Evolutionary conservation across 53 echinoderm and acorn worm genomes (phyloP).

Genomic region (Crossaster papposus): DNA sequence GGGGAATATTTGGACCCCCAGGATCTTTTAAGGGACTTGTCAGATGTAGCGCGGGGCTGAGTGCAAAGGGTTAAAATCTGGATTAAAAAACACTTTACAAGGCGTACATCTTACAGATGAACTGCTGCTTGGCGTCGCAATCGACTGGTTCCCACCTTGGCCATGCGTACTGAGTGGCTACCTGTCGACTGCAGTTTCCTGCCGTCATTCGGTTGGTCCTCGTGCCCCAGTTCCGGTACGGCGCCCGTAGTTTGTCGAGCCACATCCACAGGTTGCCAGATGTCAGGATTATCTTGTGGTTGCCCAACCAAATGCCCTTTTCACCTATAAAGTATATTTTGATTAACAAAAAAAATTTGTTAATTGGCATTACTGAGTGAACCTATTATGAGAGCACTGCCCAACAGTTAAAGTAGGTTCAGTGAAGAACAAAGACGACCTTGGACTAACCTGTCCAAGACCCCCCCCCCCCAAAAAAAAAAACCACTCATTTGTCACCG

Average conservation of each 20-base stretch:
- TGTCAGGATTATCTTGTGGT: constrained; percentile 51
- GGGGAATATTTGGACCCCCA: no score
- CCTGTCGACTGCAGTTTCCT: constrained; percentile 24
- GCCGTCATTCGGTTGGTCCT: neutral
- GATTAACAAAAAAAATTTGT: no score
- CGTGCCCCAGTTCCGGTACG: constrained; percentile 46
- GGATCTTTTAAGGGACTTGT: no score
- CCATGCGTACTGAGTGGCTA: constrained; percentile 20
- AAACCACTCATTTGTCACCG: no score
- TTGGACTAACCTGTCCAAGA: no score
- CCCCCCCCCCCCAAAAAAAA: no score
- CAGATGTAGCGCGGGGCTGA: no score
- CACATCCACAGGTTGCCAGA: constrained; percentile 73
- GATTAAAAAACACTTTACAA: constrained; percentile 20
- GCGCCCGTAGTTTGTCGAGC: constrained; percentile 62
- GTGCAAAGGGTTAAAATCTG: no score
- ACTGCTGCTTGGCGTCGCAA: constrained; percentile 15
- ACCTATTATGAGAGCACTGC: no score
- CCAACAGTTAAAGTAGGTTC: neutral
- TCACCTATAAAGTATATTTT: constrained; percentile 40
- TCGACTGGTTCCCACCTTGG: constrained; percentile 7
- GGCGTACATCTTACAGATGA: constrained; percentile 57
- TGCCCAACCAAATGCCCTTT: constrained; percentile 73
- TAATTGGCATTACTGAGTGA: no score
- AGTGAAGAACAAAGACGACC: neutral